phyloP scores from a whole-genome alignment of 2,888 invertebrate species.

The Rugalucina vietnamica region DNA sequence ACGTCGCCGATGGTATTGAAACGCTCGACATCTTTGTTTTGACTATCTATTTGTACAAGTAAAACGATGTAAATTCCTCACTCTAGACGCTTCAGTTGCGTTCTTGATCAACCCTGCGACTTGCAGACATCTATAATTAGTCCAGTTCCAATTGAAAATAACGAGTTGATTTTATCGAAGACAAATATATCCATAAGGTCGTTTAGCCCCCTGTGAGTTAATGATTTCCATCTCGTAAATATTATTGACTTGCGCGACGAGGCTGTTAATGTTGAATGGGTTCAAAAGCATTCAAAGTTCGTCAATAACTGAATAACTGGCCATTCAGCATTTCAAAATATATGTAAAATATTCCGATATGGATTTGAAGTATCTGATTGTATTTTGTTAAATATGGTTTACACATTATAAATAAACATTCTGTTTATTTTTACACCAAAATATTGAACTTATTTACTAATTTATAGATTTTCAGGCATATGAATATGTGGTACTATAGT shows the following conservation, averaged over 20 bases:
- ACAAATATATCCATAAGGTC: background rate
- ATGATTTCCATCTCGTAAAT: background rate
- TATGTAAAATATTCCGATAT: background rate
- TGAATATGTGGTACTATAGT: background rate
- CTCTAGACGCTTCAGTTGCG: background rate
- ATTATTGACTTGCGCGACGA: background rate
- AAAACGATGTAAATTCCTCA: background rate
- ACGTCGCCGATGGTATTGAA: conserved; percentile 40
- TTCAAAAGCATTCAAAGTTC: background rate
- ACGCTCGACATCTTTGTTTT: background rate
- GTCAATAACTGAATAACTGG: background rate
- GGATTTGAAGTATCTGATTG: background rate
- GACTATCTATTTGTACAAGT: background rate
- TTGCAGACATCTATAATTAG: background rate
- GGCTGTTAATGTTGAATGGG: background rate
- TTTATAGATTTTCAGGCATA: background rate
- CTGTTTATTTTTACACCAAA: background rate
- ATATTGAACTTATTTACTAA: background rate
- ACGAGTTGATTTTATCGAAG: background rate
- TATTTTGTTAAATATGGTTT: background rate
- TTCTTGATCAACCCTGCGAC: background rate
- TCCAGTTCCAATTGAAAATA: background rate
- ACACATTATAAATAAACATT: background rate
- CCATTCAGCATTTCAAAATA: background rate
- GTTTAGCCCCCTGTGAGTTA: background rate